These are phyloP conservation scores for silkworm (Bombyx mori) DNA, from an alignment of 1,140 invertebrate species.

Conservation along the genomic window DNA sequence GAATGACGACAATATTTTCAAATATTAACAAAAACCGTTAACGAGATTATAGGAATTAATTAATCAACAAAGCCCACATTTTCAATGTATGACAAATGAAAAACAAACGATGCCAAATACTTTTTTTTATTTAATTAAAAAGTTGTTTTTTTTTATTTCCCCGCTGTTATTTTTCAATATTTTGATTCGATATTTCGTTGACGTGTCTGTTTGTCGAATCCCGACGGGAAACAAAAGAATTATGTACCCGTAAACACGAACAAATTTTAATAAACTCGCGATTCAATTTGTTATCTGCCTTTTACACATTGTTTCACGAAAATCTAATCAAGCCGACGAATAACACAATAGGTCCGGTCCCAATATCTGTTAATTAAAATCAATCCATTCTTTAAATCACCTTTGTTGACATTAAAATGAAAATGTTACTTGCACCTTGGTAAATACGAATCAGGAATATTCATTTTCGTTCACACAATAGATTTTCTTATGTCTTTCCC, in stretches of 20 bases:
- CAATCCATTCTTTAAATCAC: slow-evolving; percentile 37
- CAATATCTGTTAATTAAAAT: slow-evolving; percentile 59
- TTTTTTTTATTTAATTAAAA: neutral
- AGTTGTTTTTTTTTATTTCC: slow-evolving; percentile 7
- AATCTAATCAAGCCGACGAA: slow-evolving; percentile 46
- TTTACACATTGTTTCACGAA: slow-evolving; percentile 48
- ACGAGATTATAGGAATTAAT: neutral
- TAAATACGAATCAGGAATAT: no score
- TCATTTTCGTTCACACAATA: neutral
- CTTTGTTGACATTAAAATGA: neutral
- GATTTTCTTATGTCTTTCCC: neutral
- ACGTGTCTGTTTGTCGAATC: slow-evolving; percentile 11
- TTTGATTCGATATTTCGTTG: slow-evolving; percentile 11
- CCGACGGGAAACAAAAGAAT: slow-evolving; percentile 20
- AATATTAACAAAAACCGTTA: neutral
- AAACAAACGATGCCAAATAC: neutral
- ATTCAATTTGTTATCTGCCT: slow-evolving; percentile 46
- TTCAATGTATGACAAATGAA: neutral
- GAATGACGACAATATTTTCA: neutral
- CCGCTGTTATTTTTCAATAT: slow-evolving; percentile 14
- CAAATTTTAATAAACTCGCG: slow-evolving; percentile 37
- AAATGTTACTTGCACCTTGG: slow-evolving; percentile 32
- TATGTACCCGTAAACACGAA: slow-evolving; percentile 27
- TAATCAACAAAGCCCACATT: no score
- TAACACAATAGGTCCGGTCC: slow-evolving; percentile 40